Base-by-base conservation (phyloP, 2,888 invertebrate species). In the Himalopsyche japonica region DNA sequence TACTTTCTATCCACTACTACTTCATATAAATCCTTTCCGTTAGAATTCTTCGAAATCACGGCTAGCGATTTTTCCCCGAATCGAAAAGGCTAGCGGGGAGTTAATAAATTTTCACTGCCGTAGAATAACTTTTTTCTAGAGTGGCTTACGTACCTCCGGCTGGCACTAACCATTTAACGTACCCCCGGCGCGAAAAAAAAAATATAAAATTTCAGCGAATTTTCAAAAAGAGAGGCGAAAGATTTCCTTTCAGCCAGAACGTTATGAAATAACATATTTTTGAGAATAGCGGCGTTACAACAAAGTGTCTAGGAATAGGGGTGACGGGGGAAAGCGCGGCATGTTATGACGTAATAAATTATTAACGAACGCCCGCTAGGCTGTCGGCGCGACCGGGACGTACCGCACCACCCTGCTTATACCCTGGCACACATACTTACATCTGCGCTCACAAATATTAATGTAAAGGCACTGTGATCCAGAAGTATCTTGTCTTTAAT, bases 271-370 rank as follows among this genome's bases (percentile, higher is more conserved):
- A 57, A 57, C 57, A 57, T 57, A 57, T 57, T 57, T 57, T 57
- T 57, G 57, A 57, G 57, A 57, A 57, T 20, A 57, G 57, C 57
- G 57, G 57, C 57, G 57, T 24, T 57, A 57, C 24, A 76, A 76
- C 32, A 76, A 76, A 76, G 76, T 76, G 76, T 76, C 76, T 76
- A 76, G 34, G 76, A 76, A n/a, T 30, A 34, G 76, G 76, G 32
- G 76, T 3, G 76, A 76, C 32, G 76, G 32, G 30, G 32, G 34
- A 34, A 27, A 34, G 76, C 32, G 30, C 76, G 76, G 76, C 32
- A 34, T 77, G 82, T 79, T 82, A 82, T 82, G 82, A 82, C 82
- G 82, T 82, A 78, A 82, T 82, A 82, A 82, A 82, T 82, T 82
- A 82, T 82, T 82, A 82, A 82, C 82, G 57, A 82, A 82, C 82